Conservation (phyloP, 2,888 invertebrate species). For the Ecliptopera silaceata region DNA sequence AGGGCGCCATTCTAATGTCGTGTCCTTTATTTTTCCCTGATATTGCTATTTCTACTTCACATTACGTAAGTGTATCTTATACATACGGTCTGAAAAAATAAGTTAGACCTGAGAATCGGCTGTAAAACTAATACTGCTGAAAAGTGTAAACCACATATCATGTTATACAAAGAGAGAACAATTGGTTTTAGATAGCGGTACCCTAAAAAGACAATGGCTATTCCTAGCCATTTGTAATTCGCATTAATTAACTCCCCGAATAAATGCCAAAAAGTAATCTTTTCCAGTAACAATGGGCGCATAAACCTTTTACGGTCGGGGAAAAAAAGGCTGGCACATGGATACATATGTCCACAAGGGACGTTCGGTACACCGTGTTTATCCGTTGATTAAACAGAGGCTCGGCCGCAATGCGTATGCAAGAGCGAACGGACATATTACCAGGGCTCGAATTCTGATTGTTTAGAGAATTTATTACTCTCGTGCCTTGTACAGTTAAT, state of each 20-base stretch:
- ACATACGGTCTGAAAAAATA: constrained; percentile 1
- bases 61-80: constrained; percentile 3
- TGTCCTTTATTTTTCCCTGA: constrained; percentile 37
- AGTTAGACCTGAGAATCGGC: too few species aligned
- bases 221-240: constrained; percentile 56
- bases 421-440: constrained; percentile 78
- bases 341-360: constrained; percentile 62
- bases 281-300: constrained; percentile 60
- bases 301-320: constrained; percentile 62
- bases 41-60: constrained; percentile 30
- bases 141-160: too few species aligned
- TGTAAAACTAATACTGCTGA: too few species aligned
- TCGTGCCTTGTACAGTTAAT: constrained; percentile 81
- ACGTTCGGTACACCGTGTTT: constrained; percentile 65
- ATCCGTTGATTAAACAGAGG: constrained; percentile 80
- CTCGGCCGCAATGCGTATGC: constrained; percentile 80
- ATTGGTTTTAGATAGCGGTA: background rate
- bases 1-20: constrained; percentile 37
- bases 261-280: constrained; percentile 67
- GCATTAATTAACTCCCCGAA: constrained; percentile 64
- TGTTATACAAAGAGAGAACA: too few species aligned
- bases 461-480: constrained; percentile 83
- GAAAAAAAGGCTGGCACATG: constrained; percentile 52
- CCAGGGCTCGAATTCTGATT: constrained; percentile 82
- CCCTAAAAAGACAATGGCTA: constrained; percentile 37